Conservation (phyloP, 2,797 vertebrate species). For the Arnoldichthys spilopterus region DNA sequence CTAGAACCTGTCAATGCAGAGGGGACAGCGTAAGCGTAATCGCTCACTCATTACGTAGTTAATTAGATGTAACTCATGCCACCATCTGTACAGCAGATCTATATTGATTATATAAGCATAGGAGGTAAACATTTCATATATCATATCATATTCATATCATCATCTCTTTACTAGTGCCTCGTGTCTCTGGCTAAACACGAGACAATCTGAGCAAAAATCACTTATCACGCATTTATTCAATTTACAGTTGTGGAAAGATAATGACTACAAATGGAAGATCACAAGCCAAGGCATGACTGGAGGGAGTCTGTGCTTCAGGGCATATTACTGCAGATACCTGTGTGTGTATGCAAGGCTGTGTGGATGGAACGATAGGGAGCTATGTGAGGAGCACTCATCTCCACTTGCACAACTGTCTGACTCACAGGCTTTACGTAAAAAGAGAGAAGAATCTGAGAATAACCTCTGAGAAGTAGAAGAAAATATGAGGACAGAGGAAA, state of each 20-base stretch:
- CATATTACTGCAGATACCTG: slow-evolving; percentile 30
- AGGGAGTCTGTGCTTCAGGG: slow-evolving; percentile 22
- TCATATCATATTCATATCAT: too few relatives aligned
- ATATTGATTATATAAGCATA: too few relatives aligned
- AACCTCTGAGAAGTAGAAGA: slow-evolving; percentile 23
- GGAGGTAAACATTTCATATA: too few relatives aligned
- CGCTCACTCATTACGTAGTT: too few relatives aligned
- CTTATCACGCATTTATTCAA: not conserved
- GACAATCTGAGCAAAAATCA: not conserved
- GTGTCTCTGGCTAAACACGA: not conserved
- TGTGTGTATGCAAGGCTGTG: slow-evolving; percentile 4
- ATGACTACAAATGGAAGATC: slow-evolving; percentile 15
- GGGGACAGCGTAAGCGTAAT: too few relatives aligned
- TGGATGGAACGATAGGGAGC: too few relatives aligned
- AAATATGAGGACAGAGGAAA: slow-evolving; percentile 7
- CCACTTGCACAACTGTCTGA: slow-evolving; percentile 16
- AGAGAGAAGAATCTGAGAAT: not conserved
- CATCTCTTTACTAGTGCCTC: too few relatives aligned
- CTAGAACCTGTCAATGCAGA: too few relatives aligned
- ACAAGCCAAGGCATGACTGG: slow-evolving; percentile 26
- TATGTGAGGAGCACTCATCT: slow-evolving; percentile 33
- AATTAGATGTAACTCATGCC: too few relatives aligned
- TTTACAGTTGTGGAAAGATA: not conserved
- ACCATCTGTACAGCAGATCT: too few relatives aligned
- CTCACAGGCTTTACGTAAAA: slow-evolving; percentile 21